phyloP scores from a whole-genome alignment of 2,113 vertebrate genomes.

The Laterallus jamaicensis region DNA sequence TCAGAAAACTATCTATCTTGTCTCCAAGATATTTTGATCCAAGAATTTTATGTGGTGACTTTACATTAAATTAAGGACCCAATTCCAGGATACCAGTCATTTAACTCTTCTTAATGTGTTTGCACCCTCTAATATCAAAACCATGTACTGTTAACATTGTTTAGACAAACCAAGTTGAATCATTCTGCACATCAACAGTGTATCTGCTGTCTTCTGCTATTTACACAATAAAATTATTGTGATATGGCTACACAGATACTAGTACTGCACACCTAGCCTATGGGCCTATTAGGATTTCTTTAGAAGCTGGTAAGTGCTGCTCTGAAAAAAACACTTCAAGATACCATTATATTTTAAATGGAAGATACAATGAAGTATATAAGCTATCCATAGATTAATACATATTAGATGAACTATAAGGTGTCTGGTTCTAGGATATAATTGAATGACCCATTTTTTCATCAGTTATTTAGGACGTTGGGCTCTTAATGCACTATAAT shows the following conservation, averaged over 20 bases:
- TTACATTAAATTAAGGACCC: neutral
- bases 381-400: neutral
- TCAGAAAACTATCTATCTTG: neutral
- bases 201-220: neutral
- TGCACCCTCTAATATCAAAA: neutral
- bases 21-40: neutral
- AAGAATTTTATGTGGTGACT: neutral
- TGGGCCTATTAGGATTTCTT: neutral
- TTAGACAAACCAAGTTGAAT: neutral
- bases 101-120: neutral
- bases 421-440: neutral
- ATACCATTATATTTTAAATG: neutral
- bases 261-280: neutral
- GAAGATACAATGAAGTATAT: neutral
- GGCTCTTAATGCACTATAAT: neutral
- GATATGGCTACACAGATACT: neutral
- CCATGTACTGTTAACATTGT: neutral
- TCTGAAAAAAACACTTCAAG: neutral
- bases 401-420: neutral
- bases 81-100: neutral
- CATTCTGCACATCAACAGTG: neutral
- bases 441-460: neutral
- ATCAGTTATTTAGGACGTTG: neutral
- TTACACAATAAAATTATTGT: neutral
- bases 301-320: neutral